Conservation (phyloP, 2,797 vertebrate genomes). For the Ibycter americanus region DNA sequence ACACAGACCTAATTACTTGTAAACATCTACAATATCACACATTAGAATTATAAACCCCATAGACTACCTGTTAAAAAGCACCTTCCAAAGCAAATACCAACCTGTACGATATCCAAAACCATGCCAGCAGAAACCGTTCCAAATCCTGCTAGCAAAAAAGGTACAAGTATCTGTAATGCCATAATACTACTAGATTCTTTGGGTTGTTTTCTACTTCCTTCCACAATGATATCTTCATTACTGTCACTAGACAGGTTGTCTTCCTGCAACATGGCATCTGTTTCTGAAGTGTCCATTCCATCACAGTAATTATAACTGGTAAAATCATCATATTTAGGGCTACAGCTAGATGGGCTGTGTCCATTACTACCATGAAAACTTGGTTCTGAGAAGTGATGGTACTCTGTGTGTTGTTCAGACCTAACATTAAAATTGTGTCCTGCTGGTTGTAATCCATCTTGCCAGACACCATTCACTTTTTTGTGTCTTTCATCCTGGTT, state of each 20-base stretch:
- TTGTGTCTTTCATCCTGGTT: conserved; percentile 90
- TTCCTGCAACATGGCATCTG: conserved; percentile 86
- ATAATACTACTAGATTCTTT: conserved; percentile 91
- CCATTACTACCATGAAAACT: conserved; percentile 70
- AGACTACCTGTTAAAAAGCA: neutral
- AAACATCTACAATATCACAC: neutral
- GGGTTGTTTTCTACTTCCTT: conserved; percentile 80
- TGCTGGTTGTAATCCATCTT: conserved; percentile 72
- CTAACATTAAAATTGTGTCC: conserved; percentile 68
- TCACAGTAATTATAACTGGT: conserved; percentile 80
- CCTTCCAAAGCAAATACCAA: conserved; percentile 68
- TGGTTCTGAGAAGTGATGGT: conserved; percentile 76
- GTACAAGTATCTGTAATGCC: conserved; percentile 92
- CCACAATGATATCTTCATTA: conserved; percentile 74
- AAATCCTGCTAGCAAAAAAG: conserved; percentile 94
- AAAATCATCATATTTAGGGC: conserved; percentile 76
- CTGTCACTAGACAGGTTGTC: conserved; percentile 78
- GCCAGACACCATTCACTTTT: conserved; percentile 84
- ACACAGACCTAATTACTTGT: neutral
- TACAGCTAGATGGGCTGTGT: conserved; percentile 64
- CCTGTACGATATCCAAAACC: conserved; percentile 97
- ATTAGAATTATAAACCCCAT: neutral
- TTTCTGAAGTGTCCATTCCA: conserved; percentile 80
- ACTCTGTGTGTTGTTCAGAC: conserved; percentile 73
- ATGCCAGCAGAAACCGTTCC: conserved; percentile 96